These are phyloP conservation scores for Neomicropteryx cornuta DNA, from an alignment of 1,140 invertebrate species.

Conservation along the genomic window DNA sequence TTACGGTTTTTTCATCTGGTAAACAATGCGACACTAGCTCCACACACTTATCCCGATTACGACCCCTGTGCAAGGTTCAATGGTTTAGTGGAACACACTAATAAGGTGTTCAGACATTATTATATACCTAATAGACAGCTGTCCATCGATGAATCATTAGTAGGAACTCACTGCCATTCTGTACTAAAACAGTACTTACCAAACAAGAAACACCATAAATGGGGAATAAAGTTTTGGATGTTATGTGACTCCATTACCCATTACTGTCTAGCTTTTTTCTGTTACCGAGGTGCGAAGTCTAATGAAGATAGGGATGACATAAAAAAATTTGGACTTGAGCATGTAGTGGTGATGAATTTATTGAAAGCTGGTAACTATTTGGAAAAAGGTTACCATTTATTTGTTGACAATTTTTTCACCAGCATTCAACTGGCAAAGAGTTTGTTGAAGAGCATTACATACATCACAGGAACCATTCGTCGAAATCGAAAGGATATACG, in stretches of 20 bases:
- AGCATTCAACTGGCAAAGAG: too few relatives aligned
- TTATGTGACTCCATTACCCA: constrained; percentile 12
- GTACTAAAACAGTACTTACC: constrained; percentile 10
- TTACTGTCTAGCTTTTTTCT: constrained; percentile 14
- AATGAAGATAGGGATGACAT: too few relatives aligned
- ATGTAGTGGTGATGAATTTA: too few relatives aligned
- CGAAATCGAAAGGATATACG: constrained; percentile 13
- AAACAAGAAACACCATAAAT: too few relatives aligned
- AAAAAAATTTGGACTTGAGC: too few relatives aligned
- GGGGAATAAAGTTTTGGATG: too few relatives aligned
- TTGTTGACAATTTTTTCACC: too few relatives aligned
- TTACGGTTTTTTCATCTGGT: constrained; percentile 9
- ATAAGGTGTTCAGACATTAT: constrained; percentile 6
- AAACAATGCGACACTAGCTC: constrained; percentile 1
- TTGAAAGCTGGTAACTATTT: too few relatives aligned
- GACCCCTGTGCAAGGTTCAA: constrained; percentile 7
- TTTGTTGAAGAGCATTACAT: too few relatives aligned
- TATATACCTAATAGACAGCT: constrained; percentile 3
- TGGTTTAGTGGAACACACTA: constrained; percentile 6
- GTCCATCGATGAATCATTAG: constrained; percentile 11
- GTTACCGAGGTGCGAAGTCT: constrained; percentile 13
- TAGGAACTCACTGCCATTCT: constrained; percentile 7
- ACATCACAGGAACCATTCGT: too few relatives aligned
- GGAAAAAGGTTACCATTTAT: too few relatives aligned
- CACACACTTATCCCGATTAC: constrained; percentile 3